These are phyloP conservation scores for Plutella xylostella DNA, from an alignment of 2,888 invertebrate genomes.

Conservation along the genomic window DNA sequence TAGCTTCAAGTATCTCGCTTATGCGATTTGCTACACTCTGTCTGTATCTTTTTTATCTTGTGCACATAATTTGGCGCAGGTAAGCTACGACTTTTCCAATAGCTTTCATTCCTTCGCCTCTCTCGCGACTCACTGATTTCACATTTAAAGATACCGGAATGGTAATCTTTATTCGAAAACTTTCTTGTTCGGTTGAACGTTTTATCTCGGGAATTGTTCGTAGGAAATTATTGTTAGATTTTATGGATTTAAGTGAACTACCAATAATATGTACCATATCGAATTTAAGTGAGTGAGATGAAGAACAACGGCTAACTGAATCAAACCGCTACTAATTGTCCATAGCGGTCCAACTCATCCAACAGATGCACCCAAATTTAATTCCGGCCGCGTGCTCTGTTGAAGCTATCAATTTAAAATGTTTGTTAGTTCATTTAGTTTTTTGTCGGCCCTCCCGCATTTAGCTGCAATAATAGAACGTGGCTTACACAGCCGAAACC, in stretches of 20 bases:
- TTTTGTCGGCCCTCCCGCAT: conserved; percentile 18
- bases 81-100: conserved; percentile 5
- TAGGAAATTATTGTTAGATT: too few species aligned
- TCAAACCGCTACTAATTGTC: too few species aligned
- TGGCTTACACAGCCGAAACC: conserved; percentile 11
- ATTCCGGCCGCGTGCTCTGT: too few species aligned
- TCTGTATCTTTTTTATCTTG: conserved; percentile 24
- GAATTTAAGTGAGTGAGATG: too few species aligned
- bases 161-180: conserved; percentile 1
- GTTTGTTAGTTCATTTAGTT: conserved; percentile 20
- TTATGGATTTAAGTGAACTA: too few species aligned
- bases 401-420: conserved; percentile 23
- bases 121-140: background rate
- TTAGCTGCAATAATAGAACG: conserved; percentile 4
- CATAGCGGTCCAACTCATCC: too few species aligned
- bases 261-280: too few species aligned
- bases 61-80: conserved; percentile 13
- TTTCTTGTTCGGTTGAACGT: background rate
- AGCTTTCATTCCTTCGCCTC: conserved; percentile 3
- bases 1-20: conserved; percentile 39
- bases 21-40: conserved; percentile 38
- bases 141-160: background rate
- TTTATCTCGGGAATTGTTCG: background rate
- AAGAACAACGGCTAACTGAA: too few species aligned
- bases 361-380: too few species aligned